phyloP scores from a whole-genome alignment of 2,888 invertebrate genomes.

The Zygothrica quintamaculata region DNA sequence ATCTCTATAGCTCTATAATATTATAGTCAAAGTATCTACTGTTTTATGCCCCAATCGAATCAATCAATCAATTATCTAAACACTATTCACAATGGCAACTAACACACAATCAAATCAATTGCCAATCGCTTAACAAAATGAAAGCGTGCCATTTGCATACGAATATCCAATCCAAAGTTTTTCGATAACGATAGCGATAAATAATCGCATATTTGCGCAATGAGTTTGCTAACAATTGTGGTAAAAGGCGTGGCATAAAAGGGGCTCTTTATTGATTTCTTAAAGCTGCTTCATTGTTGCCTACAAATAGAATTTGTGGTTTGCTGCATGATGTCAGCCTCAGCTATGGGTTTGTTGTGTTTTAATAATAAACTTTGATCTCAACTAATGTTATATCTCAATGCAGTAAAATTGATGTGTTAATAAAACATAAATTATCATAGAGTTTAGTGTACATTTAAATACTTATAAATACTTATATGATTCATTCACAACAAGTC shows the following conservation, averaged over 20 bases:
- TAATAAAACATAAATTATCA: too few species aligned
- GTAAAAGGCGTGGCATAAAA: slow-evolving; percentile 51
- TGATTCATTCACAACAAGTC: too few species aligned
- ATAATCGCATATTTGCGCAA: slow-evolving; percentile 65
- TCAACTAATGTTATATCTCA: too few species aligned
- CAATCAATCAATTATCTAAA: slow-evolving; percentile 68
- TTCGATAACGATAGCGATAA: slow-evolving; percentile 30
- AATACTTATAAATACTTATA: too few species aligned
- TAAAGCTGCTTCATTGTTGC: background rate
- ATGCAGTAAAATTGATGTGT: too few species aligned
- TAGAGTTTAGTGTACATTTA: too few species aligned
- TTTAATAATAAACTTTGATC: background rate
- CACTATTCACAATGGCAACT: slow-evolving; percentile 51
- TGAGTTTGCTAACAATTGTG: slow-evolving; percentile 30
- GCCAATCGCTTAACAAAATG: slow-evolving; percentile 54
- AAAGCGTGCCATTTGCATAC: slow-evolving; percentile 67
- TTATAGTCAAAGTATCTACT: slow-evolving; percentile 5
- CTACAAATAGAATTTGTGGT: slow-evolving; percentile 2
- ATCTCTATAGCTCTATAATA: slow-evolving; percentile 16
- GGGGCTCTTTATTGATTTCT: slow-evolving; percentile 34
- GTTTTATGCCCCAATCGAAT: slow-evolving; percentile 43
- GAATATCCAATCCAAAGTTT: slow-evolving; percentile 32
- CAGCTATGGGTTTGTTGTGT: slow-evolving; percentile 4
- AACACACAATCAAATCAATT: slow-evolving; percentile 48
- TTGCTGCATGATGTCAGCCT: slow-evolving; percentile 45